Base-by-base conservation (phyloP, 1,140 invertebrate genomes). In the Matsumurasca onukii region DNA sequence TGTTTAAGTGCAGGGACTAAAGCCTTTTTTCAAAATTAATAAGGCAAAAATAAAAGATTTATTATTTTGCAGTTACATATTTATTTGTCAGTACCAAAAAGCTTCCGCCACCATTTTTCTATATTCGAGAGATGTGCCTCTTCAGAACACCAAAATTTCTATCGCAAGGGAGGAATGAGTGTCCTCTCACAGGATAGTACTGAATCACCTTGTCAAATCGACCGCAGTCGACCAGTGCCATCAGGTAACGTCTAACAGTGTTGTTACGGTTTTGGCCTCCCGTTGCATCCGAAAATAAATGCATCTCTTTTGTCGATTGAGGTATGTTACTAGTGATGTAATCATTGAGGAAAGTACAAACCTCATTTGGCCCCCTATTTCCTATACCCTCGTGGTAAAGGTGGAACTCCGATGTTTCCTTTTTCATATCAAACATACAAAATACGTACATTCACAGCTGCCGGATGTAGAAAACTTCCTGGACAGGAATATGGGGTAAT, bases 161-260 rank as follows among this genome's bases (percentile, higher is more conserved):
- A 65, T 76, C 75, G 48, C 74, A 75, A 3, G 75, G 73, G 1
- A 77, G 67, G 64, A 72, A 77, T 30, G 69, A 69, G 48, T 76
- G 74, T 34, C 75, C 75, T 31, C 70, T n/a, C n/a, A 71, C 45
- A 13, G 75, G 73, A 66, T 73, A 75, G 20, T 45, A 55, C n/a
- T 75, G 69, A 25, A 34, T 31, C 39, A 76, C 68, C 57, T 63
- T 75, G 31, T 73, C 45, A 66, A 74, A 72, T 51, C 68, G 49
- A 17, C 45, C 31, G 31, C 27, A 31, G 27, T 68, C 30, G 25
- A 52, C 51, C 20, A 73, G 62, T 20, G 45, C 20, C 24, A 71
- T 61, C 27, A 71, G 52, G 27, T 67, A 66, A 49, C 70, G 67
- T 57, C 64, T 3, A 5, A 71, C 15, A 15, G 69, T 31, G 39